These are phyloP conservation scores for Euura saliciscinereae DNA, from an alignment of 1,140 invertebrate species.

Conservation along the genomic window DNA sequence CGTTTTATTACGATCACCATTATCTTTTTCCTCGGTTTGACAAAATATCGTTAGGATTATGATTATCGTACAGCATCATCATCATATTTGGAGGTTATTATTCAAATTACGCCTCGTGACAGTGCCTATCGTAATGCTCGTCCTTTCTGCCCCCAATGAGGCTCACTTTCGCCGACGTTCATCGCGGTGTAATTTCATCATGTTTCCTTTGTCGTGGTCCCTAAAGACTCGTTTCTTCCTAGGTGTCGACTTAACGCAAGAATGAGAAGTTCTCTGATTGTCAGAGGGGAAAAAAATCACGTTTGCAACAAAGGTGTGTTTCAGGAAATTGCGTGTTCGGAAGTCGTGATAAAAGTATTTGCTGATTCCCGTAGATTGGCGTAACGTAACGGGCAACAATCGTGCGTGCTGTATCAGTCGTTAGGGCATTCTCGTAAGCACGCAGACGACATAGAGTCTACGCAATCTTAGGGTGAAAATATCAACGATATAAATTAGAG, in stretches of 20 bases:
- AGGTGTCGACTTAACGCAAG: too few species aligned
- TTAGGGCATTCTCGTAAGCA: background rate
- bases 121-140: too few species aligned
- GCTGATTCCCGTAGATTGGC: background rate
- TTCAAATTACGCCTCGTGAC: too few species aligned
- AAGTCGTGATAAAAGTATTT: slow-evolving; percentile 7
- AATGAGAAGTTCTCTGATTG: too few species aligned
- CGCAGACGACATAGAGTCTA: background rate
- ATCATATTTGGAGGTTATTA: too few species aligned
- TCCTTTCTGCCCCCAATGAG: too few species aligned
- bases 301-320: too few species aligned
- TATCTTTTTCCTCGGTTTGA: background rate
- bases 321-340: background rate
- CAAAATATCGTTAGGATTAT: too few species aligned
- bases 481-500: background rate
- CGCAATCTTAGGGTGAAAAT: background rate
- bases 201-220: background rate
- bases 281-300: too few species aligned
- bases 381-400: background rate
- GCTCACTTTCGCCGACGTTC: too few species aligned
- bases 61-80: too few species aligned
- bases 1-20: background rate
- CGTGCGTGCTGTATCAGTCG: slow-evolving; percentile 6
- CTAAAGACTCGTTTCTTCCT: too few species aligned
- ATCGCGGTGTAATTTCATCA: background rate